A percentile compares a stretch with the other conserved stretches of the same genome.
These are phyloP conservation scores for Pogona vitticeps DNA, from an alignment of 2,113 vertebrate genomes.

Conservation along the genomic window DNA sequence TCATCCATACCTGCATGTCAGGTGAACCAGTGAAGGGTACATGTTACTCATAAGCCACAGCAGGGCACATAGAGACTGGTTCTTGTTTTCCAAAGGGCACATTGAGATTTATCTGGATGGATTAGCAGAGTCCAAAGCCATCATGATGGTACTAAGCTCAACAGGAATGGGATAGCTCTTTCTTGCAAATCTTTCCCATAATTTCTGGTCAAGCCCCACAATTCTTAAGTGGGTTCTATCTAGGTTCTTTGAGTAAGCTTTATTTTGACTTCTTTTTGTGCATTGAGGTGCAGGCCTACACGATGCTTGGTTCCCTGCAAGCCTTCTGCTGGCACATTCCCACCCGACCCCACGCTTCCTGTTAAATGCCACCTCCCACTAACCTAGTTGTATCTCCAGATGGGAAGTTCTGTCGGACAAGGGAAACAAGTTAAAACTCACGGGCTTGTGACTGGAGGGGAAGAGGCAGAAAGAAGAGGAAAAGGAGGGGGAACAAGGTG, in stretches of 20 bases:
- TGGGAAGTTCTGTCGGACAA: constrained; percentile 1
- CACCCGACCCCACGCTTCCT: background rate
- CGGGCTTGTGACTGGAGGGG: constrained; percentile 8
- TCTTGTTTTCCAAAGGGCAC: background rate
- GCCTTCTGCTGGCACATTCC: background rate
- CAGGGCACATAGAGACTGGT: too few relatives aligned
- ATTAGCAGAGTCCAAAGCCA: background rate
- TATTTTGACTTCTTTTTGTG: background rate
- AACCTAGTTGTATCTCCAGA: constrained; percentile 7
- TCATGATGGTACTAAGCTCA: background rate
- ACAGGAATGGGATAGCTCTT: background rate
- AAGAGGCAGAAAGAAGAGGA: constrained; percentile 5
- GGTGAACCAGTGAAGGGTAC: background rate
- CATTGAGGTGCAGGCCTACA: background rate
- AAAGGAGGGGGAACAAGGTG: constrained; percentile 51
- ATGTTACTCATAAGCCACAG: background rate
- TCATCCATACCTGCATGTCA: background rate
- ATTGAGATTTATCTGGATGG: background rate
- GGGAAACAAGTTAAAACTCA: background rate
- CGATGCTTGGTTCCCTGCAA: background rate
- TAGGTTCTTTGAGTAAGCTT: background rate
- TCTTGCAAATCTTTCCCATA: background rate
- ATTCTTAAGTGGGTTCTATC: background rate
- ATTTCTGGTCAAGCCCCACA: background rate
- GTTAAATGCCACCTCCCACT: constrained; percentile 31